Base-by-base conservation (phyloP, 2,888 invertebrate genomes). In the Herminia tarsipennalis region DNA sequence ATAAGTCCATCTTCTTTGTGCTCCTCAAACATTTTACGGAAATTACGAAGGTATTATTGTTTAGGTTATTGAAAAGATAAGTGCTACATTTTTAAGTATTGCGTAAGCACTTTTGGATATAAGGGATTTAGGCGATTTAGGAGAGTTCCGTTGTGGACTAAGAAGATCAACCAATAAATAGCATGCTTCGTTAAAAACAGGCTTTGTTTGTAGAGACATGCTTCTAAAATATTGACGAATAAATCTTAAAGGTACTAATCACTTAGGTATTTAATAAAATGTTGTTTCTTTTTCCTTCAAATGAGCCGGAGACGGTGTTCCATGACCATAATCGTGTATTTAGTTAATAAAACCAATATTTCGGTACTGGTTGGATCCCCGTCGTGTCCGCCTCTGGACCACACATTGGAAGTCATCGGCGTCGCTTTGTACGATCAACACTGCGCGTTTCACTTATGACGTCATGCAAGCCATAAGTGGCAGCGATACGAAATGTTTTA, bases 311-410 rank as follows among this genome's bases (percentile, higher is more conserved):
- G 48, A 45, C 47, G 37, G 17, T 40, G 67, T 54, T 48, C 35
- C n/a, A n/a, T 36, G 50, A 44, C 37, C 45, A 57, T 69, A 72
- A 73, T 69, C 60, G 58, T 70, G n/a, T 73, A 68, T 73, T 74
- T 73, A 69, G 66, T 52, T 56, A 70, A 62, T 66, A 66, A 70
- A 72, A 75, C 74, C 65, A 68, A 69, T 69, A 71, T 64, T 74
- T 73, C 58, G 60, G 69, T 66, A 57, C 58, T 57, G 53, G 32
- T 46, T 39, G 66, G 64, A 56, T 48, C 70, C 81, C 79, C 70
- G 77, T 69, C 54, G 77, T 47, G 78, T 59, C 58, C 61, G 66
- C 70, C 40, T 52, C 47, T 38, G 63, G 79, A 80, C 81, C 81
- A 81, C 81, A 81, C 81, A 76, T 68, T 56, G 61, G 52, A 52